phyloP scores from a whole-genome alignment of 23 tunicate species.

The Ciona savignyi region DNA sequence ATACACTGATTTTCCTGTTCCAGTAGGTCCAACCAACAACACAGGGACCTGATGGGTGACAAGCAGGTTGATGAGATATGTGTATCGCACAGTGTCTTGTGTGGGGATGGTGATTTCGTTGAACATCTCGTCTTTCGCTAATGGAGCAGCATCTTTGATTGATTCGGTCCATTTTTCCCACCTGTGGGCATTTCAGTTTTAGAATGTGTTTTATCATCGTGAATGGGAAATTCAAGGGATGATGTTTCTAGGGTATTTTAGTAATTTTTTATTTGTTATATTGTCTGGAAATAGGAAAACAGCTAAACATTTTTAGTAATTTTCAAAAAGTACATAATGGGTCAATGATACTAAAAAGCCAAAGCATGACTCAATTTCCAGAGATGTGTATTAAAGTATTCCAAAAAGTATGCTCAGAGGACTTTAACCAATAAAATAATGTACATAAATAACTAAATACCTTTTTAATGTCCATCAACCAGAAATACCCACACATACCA shows the following conservation, averaged over 20 bases:
- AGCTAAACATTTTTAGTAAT: too few relatives aligned
- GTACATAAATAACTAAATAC: too few relatives aligned
- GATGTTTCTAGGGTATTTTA: too few relatives aligned
- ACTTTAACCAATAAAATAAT: too few relatives aligned
- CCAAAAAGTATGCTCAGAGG: too few relatives aligned
- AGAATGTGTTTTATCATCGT: neutral
- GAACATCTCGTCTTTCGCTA: slow-evolving; percentile 58
- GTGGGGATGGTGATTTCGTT: slow-evolving; percentile 84
- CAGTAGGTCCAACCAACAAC: slow-evolving; percentile 94
- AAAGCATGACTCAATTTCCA: too few relatives aligned
- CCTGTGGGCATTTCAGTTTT: slow-evolving; percentile 15
- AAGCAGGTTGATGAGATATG: slow-evolving; percentile 55
- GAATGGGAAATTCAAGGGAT: neutral
- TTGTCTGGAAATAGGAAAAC: neutral
- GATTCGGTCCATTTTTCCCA: slow-evolving; percentile 97
- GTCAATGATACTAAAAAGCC: too few relatives aligned
- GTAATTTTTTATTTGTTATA: neutral
- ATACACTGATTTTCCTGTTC: slow-evolving; percentile 98
- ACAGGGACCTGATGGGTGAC: slow-evolving; percentile 83
- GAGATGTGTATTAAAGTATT: too few relatives aligned
- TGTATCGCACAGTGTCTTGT: slow-evolving; percentile 77
- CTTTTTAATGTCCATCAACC: too few relatives aligned
- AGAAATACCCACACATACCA: too few relatives aligned
- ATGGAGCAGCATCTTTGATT: slow-evolving; percentile 66
- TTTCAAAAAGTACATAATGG: too few relatives aligned